These are phyloP conservation scores for Calameuta filiformis DNA, from an alignment of 2,888 invertebrate species.

Conservation along the genomic window DNA sequence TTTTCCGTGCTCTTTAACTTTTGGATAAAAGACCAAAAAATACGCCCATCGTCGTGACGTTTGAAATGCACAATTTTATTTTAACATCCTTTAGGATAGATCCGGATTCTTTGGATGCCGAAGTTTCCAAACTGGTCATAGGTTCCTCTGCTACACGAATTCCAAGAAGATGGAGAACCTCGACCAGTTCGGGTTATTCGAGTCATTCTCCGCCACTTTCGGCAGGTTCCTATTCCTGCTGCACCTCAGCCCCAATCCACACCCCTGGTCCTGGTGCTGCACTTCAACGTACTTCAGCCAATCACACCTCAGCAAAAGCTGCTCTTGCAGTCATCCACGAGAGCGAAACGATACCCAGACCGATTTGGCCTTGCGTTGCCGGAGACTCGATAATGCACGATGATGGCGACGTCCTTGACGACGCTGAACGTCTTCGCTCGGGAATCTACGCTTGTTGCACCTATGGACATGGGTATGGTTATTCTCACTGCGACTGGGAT, in stretches of 20 bases:
- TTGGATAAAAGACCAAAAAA: neutral
- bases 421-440: slow-evolving; percentile 27
- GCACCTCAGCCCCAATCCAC: slow-evolving; percentile 22
- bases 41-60: neutral
- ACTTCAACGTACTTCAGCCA: neutral
- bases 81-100: slow-evolving; percentile 44
- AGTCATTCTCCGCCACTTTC: slow-evolving; percentile 54
- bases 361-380: slow-evolving; percentile 48
- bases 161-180: slow-evolving; percentile 51
- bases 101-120: slow-evolving; percentile 48
- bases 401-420: slow-evolving; percentile 25
- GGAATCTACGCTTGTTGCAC: slow-evolving; percentile 42
- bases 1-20: neutral
- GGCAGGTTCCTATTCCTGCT: slow-evolving; percentile 45
- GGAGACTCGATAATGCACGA: slow-evolving; percentile 11
- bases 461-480: slow-evolving; percentile 40
- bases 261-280: neutral
- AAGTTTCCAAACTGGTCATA: slow-evolving; percentile 43
- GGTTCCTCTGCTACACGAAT: slow-evolving; percentile 33
- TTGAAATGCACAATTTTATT: neutral
- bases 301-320: slow-evolving; percentile 7
- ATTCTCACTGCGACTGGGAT: slow-evolving; percentile 33
- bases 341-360: slow-evolving; percentile 51
- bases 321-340: slow-evolving; percentile 53
- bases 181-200: slow-evolving; percentile 57